These are phyloP conservation scores for Chrysolina oricalcia DNA, from an alignment of 2,888 invertebrate genomes.

Conservation along the genomic window DNA sequence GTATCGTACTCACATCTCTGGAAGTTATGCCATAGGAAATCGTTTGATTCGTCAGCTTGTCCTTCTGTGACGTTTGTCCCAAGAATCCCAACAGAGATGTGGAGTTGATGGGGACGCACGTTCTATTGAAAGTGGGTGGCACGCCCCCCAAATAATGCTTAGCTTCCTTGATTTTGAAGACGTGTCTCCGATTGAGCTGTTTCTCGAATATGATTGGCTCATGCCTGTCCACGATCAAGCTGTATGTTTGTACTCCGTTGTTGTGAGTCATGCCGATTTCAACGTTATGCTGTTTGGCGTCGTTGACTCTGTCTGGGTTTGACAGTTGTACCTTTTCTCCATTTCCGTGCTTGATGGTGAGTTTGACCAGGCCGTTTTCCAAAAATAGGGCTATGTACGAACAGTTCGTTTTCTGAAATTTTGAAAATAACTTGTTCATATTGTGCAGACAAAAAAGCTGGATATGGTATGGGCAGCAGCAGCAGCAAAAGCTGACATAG, in stretches of 20 bases:
- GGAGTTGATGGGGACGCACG: slow-evolving; percentile 61
- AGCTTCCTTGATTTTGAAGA: slow-evolving; percentile 72
- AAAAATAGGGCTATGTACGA: slow-evolving; percentile 81
- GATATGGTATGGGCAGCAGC: no score
- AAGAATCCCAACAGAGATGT: slow-evolving; percentile 61
- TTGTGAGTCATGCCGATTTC: slow-evolving; percentile 73
- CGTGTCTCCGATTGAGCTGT: slow-evolving; percentile 24
- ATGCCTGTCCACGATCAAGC: slow-evolving; percentile 81
- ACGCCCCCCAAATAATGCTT: slow-evolving; percentile 90
- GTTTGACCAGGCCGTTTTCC: slow-evolving; percentile 84
- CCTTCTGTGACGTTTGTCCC: slow-evolving; percentile 46
- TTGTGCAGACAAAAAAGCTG: no score
- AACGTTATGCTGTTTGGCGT: slow-evolving; percentile 82
- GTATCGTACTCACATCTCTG: slow-evolving; percentile 46
- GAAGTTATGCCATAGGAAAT: slow-evolving; percentile 52
- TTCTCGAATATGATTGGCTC: not conserved
- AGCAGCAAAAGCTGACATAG: no score
- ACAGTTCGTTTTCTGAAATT: slow-evolving; percentile 55
- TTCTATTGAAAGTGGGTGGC: slow-evolving; percentile 80
- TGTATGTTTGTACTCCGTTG: slow-evolving; percentile 70
- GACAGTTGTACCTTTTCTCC: slow-evolving; percentile 78
- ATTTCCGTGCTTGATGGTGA: slow-evolving; percentile 82
- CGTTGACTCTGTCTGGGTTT: slow-evolving; percentile 84
- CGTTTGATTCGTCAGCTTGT: slow-evolving; percentile 42
- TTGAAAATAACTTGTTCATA: slow-evolving; percentile 70